Evolutionary conservation across 2,797 vertebrate genomes (phyloP).

Genomic region (Esox lucius): DNA sequence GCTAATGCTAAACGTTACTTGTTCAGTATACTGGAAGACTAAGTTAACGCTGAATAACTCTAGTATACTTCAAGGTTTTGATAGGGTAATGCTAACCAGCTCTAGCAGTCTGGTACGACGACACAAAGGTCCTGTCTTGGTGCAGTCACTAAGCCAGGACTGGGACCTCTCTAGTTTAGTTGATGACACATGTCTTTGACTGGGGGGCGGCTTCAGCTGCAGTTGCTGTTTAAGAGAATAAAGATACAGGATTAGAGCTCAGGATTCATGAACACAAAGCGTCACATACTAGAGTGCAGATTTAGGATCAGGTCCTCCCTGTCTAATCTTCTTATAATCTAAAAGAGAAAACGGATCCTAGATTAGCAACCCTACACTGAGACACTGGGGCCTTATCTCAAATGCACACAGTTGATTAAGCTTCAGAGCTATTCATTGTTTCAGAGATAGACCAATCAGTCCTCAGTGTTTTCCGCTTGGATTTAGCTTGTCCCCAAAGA

Average conservation of each 20-base stretch:
- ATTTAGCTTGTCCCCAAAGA: neutral
- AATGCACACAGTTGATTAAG: neutral
- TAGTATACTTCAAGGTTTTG: neutral
- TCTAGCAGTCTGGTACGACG: neutral
- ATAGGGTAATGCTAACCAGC: neutral
- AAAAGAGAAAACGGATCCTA: neutral
- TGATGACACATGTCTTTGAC: slow-evolving; percentile 58
- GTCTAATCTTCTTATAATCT: neutral
- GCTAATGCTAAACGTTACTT: too few relatives aligned
- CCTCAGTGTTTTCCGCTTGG: neutral
- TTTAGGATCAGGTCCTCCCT: neutral
- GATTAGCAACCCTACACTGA: neutral
- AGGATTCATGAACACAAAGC: neutral
- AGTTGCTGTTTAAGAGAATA: slow-evolving; percentile 22
- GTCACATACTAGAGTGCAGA: neutral
- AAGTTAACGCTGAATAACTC: too few relatives aligned
- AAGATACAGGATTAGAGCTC: neutral
- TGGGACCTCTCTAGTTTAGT: slow-evolving; percentile 20
- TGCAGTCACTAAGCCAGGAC: neutral
- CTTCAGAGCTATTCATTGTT: neutral
- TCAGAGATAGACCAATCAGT: neutral
- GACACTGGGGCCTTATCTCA: neutral
- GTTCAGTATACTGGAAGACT: too few relatives aligned
- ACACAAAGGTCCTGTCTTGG: neutral
- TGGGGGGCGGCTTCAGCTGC: slow-evolving; percentile 42